Percentiles rank a stretch among this genome's conserved stretches.
These are phyloP conservation scores for Lydus trimaculatus DNA, from an alignment of 2,888 invertebrate species.

Conservation along the genomic window DNA sequence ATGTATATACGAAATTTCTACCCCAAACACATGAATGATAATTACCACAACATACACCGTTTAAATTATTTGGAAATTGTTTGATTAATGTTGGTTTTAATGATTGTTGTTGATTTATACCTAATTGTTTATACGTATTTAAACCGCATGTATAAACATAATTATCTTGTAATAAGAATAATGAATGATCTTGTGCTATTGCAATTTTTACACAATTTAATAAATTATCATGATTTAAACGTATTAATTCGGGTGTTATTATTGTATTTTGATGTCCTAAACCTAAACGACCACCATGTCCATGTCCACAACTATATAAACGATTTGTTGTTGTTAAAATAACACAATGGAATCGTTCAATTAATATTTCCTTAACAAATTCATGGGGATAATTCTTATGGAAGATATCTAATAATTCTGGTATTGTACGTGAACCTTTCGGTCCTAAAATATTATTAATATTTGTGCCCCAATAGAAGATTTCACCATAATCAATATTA, in stretches of 20 bases:
- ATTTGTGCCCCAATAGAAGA: slow-evolving; percentile 87
- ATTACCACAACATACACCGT: slow-evolving; percentile 72
- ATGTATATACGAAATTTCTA: slow-evolving; percentile 71
- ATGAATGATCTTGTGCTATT: slow-evolving; percentile 72
- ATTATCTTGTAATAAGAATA: slow-evolving; percentile 70
- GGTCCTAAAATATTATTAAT: slow-evolving; percentile 84
- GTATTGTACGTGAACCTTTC: slow-evolving; percentile 68
- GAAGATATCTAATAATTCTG: slow-evolving; percentile 74
- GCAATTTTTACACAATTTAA: slow-evolving; percentile 60
- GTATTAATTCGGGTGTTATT: slow-evolving; percentile 63
- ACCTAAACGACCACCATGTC: slow-evolving; percentile 79
- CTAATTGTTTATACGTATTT: slow-evolving; percentile 72
- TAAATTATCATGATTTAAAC: slow-evolving; percentile 50
- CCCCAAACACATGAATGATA: slow-evolving; percentile 77
- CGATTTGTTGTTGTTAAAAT: slow-evolving; percentile 67
- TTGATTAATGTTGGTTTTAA: slow-evolving; percentile 59
- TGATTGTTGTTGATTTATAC: slow-evolving; percentile 63
- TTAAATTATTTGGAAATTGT: slow-evolving; percentile 52
- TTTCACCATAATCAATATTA: slow-evolving; percentile 61
- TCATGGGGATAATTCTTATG: slow-evolving; percentile 62
- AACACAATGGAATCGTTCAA: slow-evolving; percentile 79
- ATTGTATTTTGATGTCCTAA: slow-evolving; percentile 68
- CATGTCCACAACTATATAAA: slow-evolving; percentile 82
- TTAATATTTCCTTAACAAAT: slow-evolving; percentile 66
- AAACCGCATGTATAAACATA: slow-evolving; percentile 70